These are phyloP conservation scores for Clarias macrocephalus DNA, from an alignment of 2,113 vertebrate species.

Conservation along the genomic window DNA sequence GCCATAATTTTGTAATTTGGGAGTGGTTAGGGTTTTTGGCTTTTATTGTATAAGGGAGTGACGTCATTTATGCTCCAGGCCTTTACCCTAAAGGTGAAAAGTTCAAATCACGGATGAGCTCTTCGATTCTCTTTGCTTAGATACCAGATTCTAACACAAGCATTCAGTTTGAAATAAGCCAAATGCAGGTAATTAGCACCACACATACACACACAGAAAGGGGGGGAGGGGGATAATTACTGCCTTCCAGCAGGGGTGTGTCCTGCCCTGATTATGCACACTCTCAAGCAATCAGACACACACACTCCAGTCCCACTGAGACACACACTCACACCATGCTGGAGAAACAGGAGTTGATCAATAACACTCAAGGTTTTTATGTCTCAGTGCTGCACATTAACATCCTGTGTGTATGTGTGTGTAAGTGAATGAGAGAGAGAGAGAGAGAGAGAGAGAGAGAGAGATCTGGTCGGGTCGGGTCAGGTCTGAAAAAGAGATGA, in stretches of 20 bases:
- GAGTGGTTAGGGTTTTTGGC: conserved; percentile 11
- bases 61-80: background rate
- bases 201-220: background rate
- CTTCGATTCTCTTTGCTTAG: background rate
- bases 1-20: background rate
- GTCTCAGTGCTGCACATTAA: conserved; percentile 10
- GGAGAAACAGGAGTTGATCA: background rate
- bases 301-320: background rate
- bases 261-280: conserved; percentile 9
- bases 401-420: background rate
- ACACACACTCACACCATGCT: background rate
- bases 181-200: background rate
- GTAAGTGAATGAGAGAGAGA: background rate
- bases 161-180: background rate
- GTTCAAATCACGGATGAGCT: background rate
- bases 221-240: background rate
- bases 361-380: conserved; percentile 22
- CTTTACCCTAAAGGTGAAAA: background rate
- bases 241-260: background rate
- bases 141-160: background rate
- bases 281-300: background rate
- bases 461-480: too few species aligned
- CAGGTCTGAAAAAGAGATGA: background rate
- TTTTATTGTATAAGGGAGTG: background rate
- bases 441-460: background rate